phyloP scores from a whole-genome alignment of 2,113 vertebrate genomes.

The Lophura nycthemera region DNA sequence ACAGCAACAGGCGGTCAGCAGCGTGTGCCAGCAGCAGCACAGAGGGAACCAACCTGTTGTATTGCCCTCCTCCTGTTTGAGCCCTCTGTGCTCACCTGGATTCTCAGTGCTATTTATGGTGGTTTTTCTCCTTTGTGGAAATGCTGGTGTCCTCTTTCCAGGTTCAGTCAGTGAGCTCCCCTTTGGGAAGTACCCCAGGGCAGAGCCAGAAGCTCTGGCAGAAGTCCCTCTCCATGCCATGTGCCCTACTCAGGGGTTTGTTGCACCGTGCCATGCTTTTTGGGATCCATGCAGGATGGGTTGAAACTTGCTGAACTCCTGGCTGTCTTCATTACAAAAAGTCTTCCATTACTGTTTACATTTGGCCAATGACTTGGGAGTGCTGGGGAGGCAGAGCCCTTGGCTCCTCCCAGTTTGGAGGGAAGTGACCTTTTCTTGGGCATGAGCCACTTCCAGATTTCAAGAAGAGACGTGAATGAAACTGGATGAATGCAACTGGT shows the following conservation, averaged over 20 bases:
- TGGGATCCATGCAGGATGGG: neutral
- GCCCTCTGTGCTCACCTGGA: no score
- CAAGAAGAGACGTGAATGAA: neutral
- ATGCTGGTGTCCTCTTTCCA: neutral
- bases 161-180: fast-evolving
- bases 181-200: fast-evolving
- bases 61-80: neutral
- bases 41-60: slow-evolving; percentile 63
- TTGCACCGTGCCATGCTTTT: neutral
- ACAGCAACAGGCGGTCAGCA: slow-evolving; percentile 38
- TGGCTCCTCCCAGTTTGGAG: neutral
- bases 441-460: neutral
- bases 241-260: neutral
- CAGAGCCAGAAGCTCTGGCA: neutral
- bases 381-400: neutral
- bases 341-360: neutral
- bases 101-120: neutral
- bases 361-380: neutral
- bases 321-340: neutral
- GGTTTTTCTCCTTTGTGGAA: neutral
- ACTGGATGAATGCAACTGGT: neutral
- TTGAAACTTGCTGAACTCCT: neutral
- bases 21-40: slow-evolving; percentile 28
- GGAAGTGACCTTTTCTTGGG: slow-evolving; percentile 8
- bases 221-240: neutral